Evolutionary conservation across 1,140 invertebrate species (phyloP).

Genomic region (Acromyrmex echinatior): DNA sequence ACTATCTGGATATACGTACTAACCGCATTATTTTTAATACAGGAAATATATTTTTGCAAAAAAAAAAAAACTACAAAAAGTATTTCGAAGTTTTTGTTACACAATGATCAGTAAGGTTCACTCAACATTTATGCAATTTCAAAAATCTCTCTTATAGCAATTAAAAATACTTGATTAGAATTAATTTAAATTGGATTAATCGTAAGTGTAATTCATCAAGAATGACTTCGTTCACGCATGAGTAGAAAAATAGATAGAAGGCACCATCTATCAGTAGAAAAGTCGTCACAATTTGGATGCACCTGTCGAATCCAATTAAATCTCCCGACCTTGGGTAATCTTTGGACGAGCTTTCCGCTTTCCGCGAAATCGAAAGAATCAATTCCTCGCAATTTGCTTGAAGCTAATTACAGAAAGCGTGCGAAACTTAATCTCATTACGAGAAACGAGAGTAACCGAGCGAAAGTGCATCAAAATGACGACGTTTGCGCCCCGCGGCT

Average conservation of each 20-base stretch:
- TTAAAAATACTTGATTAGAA: neutral
- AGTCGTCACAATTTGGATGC: constrained; percentile 5
- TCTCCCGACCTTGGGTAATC: constrained; percentile 15
- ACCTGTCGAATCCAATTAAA: constrained; percentile 43
- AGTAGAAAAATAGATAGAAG: neutral
- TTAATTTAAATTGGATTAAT: neutral
- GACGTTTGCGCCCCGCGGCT: neutral
- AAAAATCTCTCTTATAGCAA: neutral
- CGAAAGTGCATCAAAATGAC: constrained; percentile 49
- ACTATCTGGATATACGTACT: neutral
- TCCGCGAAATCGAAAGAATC: constrained; percentile 31
- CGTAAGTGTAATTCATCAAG: neutral
- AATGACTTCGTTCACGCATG: neutral
- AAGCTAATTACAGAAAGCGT: constrained; percentile 50
- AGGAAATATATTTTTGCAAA: neutral
- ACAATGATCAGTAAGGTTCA: neutral
- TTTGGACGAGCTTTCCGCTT: neutral
- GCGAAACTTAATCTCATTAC: constrained; percentile 47
- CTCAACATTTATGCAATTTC: neutral
- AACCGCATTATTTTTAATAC: neutral
- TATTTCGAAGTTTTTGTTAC: neutral
- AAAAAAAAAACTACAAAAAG: constrained; percentile 9
- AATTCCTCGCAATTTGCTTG: constrained; percentile 51
- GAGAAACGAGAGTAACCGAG: constrained; percentile 43
- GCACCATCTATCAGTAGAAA: neutral